Percentiles rank a stretch among this genome's conserved stretches.
These are phyloP conservation scores for Helicoverpa armigera DNA, from an alignment of 1,140 invertebrate genomes.

Conservation along the genomic window DNA sequence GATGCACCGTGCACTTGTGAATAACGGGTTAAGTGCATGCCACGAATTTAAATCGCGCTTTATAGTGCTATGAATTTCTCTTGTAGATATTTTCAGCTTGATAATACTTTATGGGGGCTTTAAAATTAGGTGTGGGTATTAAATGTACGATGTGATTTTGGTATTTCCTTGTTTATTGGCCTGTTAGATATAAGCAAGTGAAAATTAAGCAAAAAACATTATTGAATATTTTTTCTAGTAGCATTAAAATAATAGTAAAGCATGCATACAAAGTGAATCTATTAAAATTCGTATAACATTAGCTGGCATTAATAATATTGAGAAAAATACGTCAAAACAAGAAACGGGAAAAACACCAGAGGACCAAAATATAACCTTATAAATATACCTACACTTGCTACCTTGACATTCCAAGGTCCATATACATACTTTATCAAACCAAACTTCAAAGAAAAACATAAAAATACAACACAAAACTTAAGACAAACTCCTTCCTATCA, in stretches of 20 bases:
- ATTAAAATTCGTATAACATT: no score
- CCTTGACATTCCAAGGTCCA: no score
- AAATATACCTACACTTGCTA: no score
- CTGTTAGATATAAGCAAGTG: not conserved
- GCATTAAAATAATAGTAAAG: no score
- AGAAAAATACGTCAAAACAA: no score
- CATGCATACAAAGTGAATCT: no score
- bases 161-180: not conserved
- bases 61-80: slow-evolving; percentile 39
- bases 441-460: not conserved
- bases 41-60: slow-evolving; percentile 30
- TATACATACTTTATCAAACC: not conserved
- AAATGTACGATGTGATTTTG: not conserved
- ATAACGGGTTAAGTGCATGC: slow-evolving; percentile 45
- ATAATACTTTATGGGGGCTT: slow-evolving; percentile 3
- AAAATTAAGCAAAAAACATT: no score
- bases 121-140: slow-evolving; percentile 2
- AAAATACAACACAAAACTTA: not conserved
- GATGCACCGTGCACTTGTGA: slow-evolving; percentile 40
- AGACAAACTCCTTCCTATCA: not conserved
- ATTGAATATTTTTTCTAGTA: no score
- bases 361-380: no score
- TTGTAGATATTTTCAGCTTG: slow-evolving; percentile 27
- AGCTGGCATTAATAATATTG: no score
- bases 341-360: no score